These are phyloP conservation scores for Cetonia aurata DNA, from an alignment of 2,888 invertebrate species.

Conservation along the genomic window DNA sequence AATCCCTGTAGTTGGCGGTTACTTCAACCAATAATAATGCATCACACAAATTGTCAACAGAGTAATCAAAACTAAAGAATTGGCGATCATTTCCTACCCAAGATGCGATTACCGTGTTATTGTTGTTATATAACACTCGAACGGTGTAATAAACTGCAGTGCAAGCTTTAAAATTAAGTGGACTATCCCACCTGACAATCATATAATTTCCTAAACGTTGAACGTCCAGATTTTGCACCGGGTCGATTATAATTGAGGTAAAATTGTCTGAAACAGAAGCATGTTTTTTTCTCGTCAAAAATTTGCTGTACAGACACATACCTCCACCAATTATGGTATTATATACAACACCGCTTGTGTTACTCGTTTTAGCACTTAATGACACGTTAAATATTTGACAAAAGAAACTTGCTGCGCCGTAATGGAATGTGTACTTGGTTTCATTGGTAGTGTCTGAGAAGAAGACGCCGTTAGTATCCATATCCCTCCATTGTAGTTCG, in stretches of 20 bases:
- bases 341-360: neutral
- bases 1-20: neutral
- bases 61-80: neutral
- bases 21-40: neutral
- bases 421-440: neutral
- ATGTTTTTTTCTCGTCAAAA: neutral
- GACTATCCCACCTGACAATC: neutral
- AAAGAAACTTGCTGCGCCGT: neutral
- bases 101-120: neutral
- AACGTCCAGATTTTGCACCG: neutral
- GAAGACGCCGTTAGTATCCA: neutral
- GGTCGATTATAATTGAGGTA: neutral
- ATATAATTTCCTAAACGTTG: neutral
- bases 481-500: neutral
- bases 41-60: neutral
- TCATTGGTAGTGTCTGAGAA: neutral
- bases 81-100: neutral
- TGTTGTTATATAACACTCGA: neutral
- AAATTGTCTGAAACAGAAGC: constrained; percentile 8
- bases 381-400: neutral
- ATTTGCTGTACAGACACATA: neutral
- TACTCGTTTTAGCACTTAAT: neutral
- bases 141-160: neutral
- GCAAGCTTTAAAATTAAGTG: neutral
- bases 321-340: constrained; percentile 15